Base-by-base conservation (phyloP, 2,888 invertebrate genomes). In the Euproctis similis region DNA sequence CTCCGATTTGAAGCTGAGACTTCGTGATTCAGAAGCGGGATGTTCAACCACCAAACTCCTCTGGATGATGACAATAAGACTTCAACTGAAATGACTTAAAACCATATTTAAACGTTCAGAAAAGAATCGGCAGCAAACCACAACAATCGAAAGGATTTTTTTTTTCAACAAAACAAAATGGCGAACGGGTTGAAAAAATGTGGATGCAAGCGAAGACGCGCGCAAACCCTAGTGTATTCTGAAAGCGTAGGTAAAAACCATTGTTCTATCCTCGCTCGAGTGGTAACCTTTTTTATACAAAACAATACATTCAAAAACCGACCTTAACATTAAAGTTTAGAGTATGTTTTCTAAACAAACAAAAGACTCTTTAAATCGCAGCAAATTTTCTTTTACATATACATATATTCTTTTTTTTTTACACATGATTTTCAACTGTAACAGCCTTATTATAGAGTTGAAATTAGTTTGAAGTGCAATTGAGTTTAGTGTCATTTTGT, bases 381-480 rank as follows among this genome's bases (percentile, higher is more conserved):
- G 58, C 59, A 39, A 59, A 59, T n/a, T 71, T 76, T 74, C 72
- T 73, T 78, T 78, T 77, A 76, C 68, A 72, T 77, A 71, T 57
- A 54, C 59, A n/a, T 58, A 53, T 63, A 59, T 62, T 65, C 40
- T 55, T 4, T 36, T 29, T 32, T 36, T 1, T 7, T 4, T 8
- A n/a, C 24, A 20, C 27, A 24, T 16, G 10, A 66, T 39, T 56
- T 33, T 46, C 12, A 18, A 31, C 46, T 36, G 32, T 62, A 49
- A 18, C 0, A 0, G 0, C 1, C 9, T 8, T 1, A 1, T 0
- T 34, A 21, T 54, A 70, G 39, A 46, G 66, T 55, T 28, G 28
- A 33, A 38, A 59, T 69, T 78, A 34, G 36, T n/a, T 24, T 43
- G 39, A 21, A 30, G 17, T 30, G 10, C 25, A 31, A 24, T 19